Conservation (phyloP, 1,140 invertebrate species). For the Eumaeus atala region DNA sequence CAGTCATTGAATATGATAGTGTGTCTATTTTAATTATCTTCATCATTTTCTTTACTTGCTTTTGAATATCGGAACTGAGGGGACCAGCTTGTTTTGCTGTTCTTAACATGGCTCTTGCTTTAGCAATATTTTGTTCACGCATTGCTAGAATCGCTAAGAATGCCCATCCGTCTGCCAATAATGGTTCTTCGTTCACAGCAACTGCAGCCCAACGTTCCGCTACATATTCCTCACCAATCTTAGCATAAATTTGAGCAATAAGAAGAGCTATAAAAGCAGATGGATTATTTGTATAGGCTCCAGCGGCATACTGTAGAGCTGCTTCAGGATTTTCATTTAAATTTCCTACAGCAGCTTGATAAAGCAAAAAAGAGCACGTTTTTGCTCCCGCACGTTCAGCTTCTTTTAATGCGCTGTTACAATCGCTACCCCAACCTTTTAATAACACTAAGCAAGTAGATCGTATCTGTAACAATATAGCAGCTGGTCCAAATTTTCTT, state of each 20-base stretch:
- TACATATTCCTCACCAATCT: slow-evolving; percentile 34
- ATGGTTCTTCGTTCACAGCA: slow-evolving; percentile 51
- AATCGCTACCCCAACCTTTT: slow-evolving; percentile 50
- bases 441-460: slow-evolving; percentile 38
- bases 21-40: slow-evolving; percentile 36
- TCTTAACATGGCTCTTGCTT: slow-evolving; percentile 47
- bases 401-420: slow-evolving; percentile 44
- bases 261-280: slow-evolving; percentile 47
- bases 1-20: slow-evolving; percentile 40
- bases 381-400: slow-evolving; percentile 43
- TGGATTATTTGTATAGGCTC: slow-evolving; percentile 49
- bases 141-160: slow-evolving; percentile 48
- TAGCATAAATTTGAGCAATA: slow-evolving; percentile 44
- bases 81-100: slow-evolving; percentile 53
- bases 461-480: slow-evolving; percentile 51
- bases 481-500: slow-evolving; percentile 44
- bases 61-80: slow-evolving; percentile 42
- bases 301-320: slow-evolving; percentile 51
- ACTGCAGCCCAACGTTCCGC: slow-evolving; percentile 53
- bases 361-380: slow-evolving; percentile 37
- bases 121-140: slow-evolving; percentile 40
- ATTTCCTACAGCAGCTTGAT: slow-evolving; percentile 39
- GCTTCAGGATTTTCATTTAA: slow-evolving; percentile 34
- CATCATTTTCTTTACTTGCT: slow-evolving; percentile 41
- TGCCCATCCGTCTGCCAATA: slow-evolving; percentile 58